A percentile compares a stretch with the other conserved stretches of the same genome.
Conservation (phyloP, 2,888 invertebrate genomes). For the Dicyrtoma fusca region DNA sequence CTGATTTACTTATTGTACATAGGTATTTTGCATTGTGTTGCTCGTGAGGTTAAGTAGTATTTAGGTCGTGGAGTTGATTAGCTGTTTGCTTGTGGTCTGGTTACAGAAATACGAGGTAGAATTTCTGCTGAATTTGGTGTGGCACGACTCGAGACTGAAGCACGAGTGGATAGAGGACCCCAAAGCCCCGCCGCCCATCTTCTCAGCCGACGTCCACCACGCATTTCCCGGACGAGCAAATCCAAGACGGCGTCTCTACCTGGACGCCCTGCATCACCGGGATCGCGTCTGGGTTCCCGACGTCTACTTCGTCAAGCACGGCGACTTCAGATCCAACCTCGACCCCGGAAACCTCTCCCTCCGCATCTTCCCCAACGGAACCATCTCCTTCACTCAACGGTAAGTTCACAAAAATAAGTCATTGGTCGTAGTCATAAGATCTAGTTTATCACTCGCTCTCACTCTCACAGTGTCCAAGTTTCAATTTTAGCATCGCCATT, state of each 20-base stretch:
- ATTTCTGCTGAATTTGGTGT: constrained; percentile 89
- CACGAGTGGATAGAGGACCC: constrained; percentile 86
- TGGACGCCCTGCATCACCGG: constrained; percentile 92
- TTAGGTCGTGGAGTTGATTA: no score
- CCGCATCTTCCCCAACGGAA: constrained; percentile 88
- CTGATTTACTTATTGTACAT: no score
- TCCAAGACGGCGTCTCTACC: constrained; percentile 62
- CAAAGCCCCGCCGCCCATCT: constrained; percentile 61
- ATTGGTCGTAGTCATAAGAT: no score
- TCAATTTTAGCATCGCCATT: no score
- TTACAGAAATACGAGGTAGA: constrained; percentile 98
- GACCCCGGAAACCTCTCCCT: constrained; percentile 94
- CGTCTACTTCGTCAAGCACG: constrained; percentile 95
- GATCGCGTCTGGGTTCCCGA: constrained; percentile 73
- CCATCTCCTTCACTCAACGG: constrained; percentile 92
- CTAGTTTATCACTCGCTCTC: no score
- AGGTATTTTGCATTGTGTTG: no score
- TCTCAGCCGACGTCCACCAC: constrained; percentile 51
- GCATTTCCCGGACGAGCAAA: constrained; percentile 56
- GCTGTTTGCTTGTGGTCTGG: no score
- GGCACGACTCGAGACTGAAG: constrained; percentile 86
- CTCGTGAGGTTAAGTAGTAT: no score
- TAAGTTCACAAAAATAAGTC: constrained; percentile 58
- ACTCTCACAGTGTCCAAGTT: no score
- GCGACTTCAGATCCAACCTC: constrained; percentile 91